A percentile compares a stretch with the other conserved stretches of the same genome.
phyloP scores from a whole-genome alignment of 2,797 vertebrate species.

The Arctocebus calabarensis region DNA sequence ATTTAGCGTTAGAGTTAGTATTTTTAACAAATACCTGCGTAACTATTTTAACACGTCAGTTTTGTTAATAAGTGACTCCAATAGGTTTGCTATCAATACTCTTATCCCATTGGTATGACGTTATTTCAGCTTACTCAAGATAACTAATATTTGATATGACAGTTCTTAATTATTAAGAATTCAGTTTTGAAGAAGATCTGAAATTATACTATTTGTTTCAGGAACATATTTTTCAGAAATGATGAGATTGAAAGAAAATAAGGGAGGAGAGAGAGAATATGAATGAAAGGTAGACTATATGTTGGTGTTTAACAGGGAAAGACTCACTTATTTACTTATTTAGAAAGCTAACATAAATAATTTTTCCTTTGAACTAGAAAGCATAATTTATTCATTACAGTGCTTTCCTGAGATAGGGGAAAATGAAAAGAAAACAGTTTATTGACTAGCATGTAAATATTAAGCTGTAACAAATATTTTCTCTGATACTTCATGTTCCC shows the following conservation, averaged over 20 bases:
- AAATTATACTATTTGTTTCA: conserved; percentile 5
- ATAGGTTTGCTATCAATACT: neutral
- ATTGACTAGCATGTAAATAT: neutral
- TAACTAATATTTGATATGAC: conserved; percentile 16
- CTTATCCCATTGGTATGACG: neutral
- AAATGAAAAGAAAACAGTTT: neutral
- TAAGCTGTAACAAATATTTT: neutral
- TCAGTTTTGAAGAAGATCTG: neutral
- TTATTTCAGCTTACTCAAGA: neutral
- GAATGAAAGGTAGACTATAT: conserved; percentile 22
- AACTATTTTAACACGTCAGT: neutral
- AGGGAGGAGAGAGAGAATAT: neutral
- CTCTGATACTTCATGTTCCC: neutral
- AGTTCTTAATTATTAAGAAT: neutral
- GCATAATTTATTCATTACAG: neutral
- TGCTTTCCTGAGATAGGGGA: neutral
- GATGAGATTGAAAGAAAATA: neutral
- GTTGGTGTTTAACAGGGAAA: neutral
- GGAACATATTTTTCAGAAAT: neutral
- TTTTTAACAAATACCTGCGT: neutral
- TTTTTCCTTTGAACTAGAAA: neutral
- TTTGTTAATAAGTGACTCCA: neutral
- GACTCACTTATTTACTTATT: neutral
- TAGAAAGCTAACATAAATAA: neutral
- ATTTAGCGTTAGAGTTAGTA: neutral